phyloP scores from a whole-genome alignment of 2,797 vertebrate genomes.

The Triplophysa bombifrons region DNA sequence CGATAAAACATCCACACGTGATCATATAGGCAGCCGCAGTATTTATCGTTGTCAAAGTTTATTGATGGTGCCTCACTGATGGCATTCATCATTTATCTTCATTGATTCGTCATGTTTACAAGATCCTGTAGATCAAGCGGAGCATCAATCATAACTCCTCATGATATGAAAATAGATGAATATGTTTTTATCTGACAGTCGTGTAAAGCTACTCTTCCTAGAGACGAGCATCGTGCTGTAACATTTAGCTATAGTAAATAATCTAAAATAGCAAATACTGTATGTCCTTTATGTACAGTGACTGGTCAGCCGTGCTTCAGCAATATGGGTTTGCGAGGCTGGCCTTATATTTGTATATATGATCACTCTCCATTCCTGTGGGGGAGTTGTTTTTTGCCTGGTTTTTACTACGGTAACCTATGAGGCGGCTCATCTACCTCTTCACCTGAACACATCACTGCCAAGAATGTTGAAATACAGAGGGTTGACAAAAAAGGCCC shows the following conservation, averaged over 20 bases:
- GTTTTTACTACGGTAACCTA: background rate
- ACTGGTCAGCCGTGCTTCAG: conserved; percentile 29
- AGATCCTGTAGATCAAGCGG: conserved; percentile 25
- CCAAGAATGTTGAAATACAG: background rate
- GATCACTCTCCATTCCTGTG: background rate
- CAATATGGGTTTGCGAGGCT: conserved; percentile 13
- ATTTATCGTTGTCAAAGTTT: conserved; percentile 2
- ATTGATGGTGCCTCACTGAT: background rate
- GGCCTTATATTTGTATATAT: conserved; percentile 12
- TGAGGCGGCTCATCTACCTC: conserved; percentile 49
- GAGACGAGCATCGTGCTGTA: conserved; percentile 45
- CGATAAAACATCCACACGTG: background rate
- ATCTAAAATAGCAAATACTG: conserved; percentile 13
- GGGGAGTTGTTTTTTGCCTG: background rate
- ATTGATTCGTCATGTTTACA: conserved; percentile 21
- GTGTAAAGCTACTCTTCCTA: conserved; percentile 40
- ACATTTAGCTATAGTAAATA: conserved; percentile 19
- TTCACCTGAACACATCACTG: conserved; percentile 9
- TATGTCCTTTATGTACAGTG: conserved; percentile 44
- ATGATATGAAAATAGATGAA: conserved; percentile 3
- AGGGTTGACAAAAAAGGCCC: background rate
- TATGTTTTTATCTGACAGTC: conserved; percentile 31
- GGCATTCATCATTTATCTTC: background rate
- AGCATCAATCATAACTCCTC: conserved; percentile 5
- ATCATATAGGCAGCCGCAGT: background rate